Percentiles rank a stretch among this genome's conserved stretches.
phyloP scores from a whole-genome alignment of 2,797 vertebrate genomes.

The Hemitrygon akajei region DNA sequence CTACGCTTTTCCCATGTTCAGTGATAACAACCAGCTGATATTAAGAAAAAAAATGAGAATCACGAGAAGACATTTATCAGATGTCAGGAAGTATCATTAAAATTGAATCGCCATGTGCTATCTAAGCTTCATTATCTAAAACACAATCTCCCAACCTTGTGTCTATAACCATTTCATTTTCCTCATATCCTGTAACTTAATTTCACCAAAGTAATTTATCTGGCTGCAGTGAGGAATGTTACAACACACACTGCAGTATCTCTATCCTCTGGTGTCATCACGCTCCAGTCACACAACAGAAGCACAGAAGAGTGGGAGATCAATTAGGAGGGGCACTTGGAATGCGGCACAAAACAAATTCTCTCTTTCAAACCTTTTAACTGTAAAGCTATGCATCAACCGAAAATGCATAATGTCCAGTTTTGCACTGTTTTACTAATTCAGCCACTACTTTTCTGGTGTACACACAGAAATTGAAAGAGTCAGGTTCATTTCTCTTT shows the following conservation, averaged over 20 bases:
- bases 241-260: neutral
- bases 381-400: too few species aligned
- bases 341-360: neutral
- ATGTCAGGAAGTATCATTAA: neutral
- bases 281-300: neutral
- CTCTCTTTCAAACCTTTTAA: neutral
- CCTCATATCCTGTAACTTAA: slow-evolving; percentile 25
- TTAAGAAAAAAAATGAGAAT: neutral
- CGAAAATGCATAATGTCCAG: neutral
- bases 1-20: neutral
- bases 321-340: neutral
- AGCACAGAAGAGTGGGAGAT: neutral
- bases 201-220: slow-evolving; percentile 19
- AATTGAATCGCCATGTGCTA: neutral
- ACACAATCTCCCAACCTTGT: slow-evolving; percentile 17
- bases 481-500: neutral
- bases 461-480: neutral
- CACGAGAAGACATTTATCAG: slow-evolving; percentile 3
- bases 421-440: neutral
- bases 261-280: neutral
- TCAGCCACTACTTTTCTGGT: neutral
- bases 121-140: neutral
- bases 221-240: neutral
- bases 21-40: slow-evolving; percentile 11
- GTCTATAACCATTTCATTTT: slow-evolving; percentile 4